Evolutionary conservation across 64 coral and sea anemone genomes (phyloP).

Genomic region (Platygyra sinensis): DNA sequence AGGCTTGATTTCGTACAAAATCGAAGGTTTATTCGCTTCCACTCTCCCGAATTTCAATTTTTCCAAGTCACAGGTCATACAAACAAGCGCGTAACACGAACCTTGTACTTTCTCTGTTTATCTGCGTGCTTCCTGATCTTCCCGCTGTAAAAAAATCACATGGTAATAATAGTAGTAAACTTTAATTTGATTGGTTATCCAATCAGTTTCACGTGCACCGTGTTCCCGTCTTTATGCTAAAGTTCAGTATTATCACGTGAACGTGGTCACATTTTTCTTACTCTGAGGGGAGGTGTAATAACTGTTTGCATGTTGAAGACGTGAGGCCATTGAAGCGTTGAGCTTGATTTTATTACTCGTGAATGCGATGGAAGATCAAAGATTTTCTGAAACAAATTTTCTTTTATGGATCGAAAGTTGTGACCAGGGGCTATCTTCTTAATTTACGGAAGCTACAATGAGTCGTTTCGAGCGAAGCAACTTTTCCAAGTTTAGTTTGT

Average conservation of each 20-base stretch:
- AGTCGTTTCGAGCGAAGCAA: too few species aligned
- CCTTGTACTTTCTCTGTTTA: neutral
- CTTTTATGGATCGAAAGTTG: too few species aligned
- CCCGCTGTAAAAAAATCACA: neutral
- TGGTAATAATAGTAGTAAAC: neutral
- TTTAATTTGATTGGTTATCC: constrained; percentile 45
- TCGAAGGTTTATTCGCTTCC: neutral
- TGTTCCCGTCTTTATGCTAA: neutral
- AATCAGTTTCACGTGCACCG: constrained; percentile 18
- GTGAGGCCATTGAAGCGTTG: too few species aligned
- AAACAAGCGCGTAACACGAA: neutral
- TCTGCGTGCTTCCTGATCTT: neutral
- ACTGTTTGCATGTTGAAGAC: too few species aligned
- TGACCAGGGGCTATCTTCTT: too few species aligned
- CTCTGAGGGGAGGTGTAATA: neutral
- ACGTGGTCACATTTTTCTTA: neutral
- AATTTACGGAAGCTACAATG: too few species aligned
- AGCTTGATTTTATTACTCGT: too few species aligned
- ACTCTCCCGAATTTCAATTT: neutral
- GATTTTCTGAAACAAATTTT: too few species aligned
- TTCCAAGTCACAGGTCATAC: neutral
- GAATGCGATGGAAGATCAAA: too few species aligned
- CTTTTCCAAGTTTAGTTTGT: too few species aligned
- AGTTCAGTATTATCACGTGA: constrained; percentile 1
- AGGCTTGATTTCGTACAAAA: neutral